Base-by-base conservation (phyloP, 2,888 invertebrate genomes). In the Epinotia bilunana region DNA sequence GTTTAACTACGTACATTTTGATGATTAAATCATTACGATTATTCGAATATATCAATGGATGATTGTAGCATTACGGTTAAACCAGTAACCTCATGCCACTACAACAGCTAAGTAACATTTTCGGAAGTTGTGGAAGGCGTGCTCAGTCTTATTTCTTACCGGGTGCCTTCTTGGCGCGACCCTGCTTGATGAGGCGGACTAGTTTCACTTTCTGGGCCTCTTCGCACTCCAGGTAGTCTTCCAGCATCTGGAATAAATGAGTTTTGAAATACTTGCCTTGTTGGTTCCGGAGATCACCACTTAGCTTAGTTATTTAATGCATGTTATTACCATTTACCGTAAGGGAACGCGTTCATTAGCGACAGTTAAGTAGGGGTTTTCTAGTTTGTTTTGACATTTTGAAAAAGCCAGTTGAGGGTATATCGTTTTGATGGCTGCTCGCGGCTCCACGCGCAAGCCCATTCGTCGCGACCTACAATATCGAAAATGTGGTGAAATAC, bases 161-260 rank as follows among this genome's bases (percentile, higher is more conserved):
- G 72, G 75, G 72, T 18, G 70, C 58, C 65, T 86, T 88, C 83
- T 87, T 90, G 13, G 75, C 77, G 61, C 86, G 83, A 46, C 86
- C 87, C 72, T 90, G 89, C 79, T 90, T 91, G 61, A 93, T 88
- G 0, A 92, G 87, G 78, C 92, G 90, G 6, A 93, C 90, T 33
- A 93, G 81, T 76, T 90, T 93, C 16, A 91, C 79, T n/a, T 88
- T 84, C 74, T 91, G 90, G 0, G 91, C 89, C 33, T 89, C 89
- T 0, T 87, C 83, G 46, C 88, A 90, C 16, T 86, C 86, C 81
- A 90, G 82, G 80, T 89, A 93, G 60, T 90, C 91, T 20, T 90
- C 87, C 20, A 94, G 81, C 87, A 93, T 90, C 93, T 93, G 84
- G 43, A 69, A 69, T 16, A 16, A 68, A 68, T 13, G 18, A 39